These are phyloP conservation scores for Columba janthina DNA, from an alignment of 2,113 vertebrate species.

Conservation along the genomic window DNA sequence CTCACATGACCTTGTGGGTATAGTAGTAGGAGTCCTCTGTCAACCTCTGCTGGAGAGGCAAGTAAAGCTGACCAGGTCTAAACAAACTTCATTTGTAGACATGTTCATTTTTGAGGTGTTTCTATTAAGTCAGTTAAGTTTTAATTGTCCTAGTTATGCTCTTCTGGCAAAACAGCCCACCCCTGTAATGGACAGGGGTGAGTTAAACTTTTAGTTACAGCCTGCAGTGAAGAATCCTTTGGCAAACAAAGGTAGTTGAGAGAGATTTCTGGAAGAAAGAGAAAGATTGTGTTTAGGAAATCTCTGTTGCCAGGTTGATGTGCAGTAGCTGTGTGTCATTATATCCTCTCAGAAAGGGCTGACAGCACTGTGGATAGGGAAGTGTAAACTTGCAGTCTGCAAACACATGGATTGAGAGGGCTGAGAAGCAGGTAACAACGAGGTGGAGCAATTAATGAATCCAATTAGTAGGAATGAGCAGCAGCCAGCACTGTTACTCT, in stretches of 20 bases:
- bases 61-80: background rate
- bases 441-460: background rate
- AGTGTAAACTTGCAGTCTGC: background rate
- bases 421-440: rapidly evolving
- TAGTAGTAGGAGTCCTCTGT: background rate
- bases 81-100: background rate
- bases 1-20: background rate
- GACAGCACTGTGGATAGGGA: background rate
- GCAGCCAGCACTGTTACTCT: background rate
- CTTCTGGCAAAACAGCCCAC: background rate
- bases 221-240: background rate
- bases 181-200: background rate
- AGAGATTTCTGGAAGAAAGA: background rate
- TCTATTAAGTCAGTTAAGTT: background rate
- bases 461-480: background rate
- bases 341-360: background rate
- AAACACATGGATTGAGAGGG: background rate
- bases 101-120: background rate
- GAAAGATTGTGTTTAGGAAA: background rate
- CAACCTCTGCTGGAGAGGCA: background rate
- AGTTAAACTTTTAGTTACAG: background rate
- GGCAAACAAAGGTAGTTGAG: background rate
- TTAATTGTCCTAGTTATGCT: background rate
- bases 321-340: background rate
- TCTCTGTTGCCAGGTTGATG: background rate